phyloP scores from a whole-genome alignment of 2,888 invertebrate species.

The Cerceris ruficornis region DNA sequence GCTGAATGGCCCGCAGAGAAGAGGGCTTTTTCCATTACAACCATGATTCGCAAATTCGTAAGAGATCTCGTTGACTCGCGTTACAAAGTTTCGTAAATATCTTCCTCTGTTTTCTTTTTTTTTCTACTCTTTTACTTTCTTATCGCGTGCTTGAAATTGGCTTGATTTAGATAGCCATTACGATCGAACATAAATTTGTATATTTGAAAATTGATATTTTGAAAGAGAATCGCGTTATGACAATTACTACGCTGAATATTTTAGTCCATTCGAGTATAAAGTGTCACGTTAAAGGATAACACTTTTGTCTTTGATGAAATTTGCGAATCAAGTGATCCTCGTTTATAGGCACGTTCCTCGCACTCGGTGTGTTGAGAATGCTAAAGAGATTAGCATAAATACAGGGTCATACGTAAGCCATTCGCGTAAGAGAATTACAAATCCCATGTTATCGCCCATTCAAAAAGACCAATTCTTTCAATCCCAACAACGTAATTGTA shows the following conservation, averaged over 20 bases:
- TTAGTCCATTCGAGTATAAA: slow-evolving; percentile 13
- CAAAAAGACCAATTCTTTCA: slow-evolving; percentile 46
- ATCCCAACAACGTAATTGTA: slow-evolving; percentile 36
- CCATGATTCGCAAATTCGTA: slow-evolving; percentile 75
- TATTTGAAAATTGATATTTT: not conserved
- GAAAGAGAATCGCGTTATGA: slow-evolving; percentile 16
- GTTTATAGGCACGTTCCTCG: slow-evolving; percentile 67
- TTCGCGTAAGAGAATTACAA: slow-evolving; percentile 35
- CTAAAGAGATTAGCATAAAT: slow-evolving; percentile 30
- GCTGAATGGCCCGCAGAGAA: slow-evolving; percentile 80
- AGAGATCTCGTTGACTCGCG: not conserved
- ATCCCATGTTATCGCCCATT: slow-evolving; percentile 47
- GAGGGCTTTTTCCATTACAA: slow-evolving; percentile 71
- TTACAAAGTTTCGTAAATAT: too few species aligned
- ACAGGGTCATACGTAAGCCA: slow-evolving; percentile 41
- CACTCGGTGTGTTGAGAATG: slow-evolving; percentile 50
- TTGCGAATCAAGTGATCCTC: slow-evolving; percentile 64
- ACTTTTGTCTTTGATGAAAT: slow-evolving; percentile 31
- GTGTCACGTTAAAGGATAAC: not conserved
- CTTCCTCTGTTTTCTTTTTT: not conserved
- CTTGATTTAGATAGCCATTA: not conserved
- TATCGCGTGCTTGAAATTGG: not conserved
- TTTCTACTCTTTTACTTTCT: not conserved
- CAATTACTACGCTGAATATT: slow-evolving; percentile 43
- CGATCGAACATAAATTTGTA: not conserved